Percentiles rank a stretch among this genome's conserved stretches.
These are phyloP conservation scores for Pluvialis apricaria DNA, from an alignment of 2,113 vertebrate species.

Conservation along the genomic window DNA sequence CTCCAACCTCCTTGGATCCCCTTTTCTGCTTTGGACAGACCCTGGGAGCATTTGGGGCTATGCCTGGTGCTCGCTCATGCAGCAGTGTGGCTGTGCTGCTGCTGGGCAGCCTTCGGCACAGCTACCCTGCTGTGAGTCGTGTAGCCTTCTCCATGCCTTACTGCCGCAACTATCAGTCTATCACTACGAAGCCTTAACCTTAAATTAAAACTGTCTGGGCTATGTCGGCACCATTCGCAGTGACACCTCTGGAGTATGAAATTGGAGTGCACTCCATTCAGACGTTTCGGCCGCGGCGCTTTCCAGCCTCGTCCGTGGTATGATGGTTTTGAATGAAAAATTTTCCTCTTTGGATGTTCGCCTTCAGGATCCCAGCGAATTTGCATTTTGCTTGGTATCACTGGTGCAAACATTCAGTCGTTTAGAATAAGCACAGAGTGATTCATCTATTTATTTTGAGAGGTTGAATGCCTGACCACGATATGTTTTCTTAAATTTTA, in stretches of 20 bases:
- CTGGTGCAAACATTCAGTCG: not conserved
- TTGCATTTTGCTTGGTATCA: not conserved
- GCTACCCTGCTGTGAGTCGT: not conserved
- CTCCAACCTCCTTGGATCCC: not conserved
- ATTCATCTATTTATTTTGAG: slow-evolving; percentile 34
- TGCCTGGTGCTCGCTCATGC: fast-evolving
- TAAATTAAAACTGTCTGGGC: not conserved
- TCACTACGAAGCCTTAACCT: not conserved
- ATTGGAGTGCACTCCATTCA: fast-evolving
- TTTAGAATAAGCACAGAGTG: not conserved
- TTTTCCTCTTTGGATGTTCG: not conserved
- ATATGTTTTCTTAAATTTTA: slow-evolving; percentile 23
- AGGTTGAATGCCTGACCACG: slow-evolving; percentile 14
- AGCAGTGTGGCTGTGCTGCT: fast-evolving
- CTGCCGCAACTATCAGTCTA: fast-evolving
- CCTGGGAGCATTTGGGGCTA: not conserved
- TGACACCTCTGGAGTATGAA: not conserved
- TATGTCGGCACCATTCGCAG: not conserved
- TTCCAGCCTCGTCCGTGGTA: not conserved
- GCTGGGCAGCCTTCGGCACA: fast-evolving
- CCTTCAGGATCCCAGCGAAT: not conserved
- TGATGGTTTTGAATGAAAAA: not conserved
- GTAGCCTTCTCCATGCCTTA: not conserved
- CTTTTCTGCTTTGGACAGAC: not conserved
- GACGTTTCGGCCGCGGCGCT: not conserved